These are phyloP conservation scores for Rhagonycha fulva DNA, from an alignment of 2,888 invertebrate genomes.

Conservation along the genomic window DNA sequence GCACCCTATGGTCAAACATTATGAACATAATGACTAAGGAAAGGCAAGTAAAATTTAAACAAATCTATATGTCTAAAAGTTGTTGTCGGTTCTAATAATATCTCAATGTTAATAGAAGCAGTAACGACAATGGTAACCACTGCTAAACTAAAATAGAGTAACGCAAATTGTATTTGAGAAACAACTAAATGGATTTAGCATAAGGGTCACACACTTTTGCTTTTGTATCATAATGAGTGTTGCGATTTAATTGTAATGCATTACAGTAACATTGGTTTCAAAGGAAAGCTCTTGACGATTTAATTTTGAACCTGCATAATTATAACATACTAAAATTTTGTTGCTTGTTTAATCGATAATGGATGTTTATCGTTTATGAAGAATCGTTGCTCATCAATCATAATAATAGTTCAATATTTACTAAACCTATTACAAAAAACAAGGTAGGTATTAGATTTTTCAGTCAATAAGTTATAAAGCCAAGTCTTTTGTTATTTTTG, in stretches of 20 bases:
- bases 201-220: conserved; percentile 1
- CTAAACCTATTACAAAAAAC: conserved; percentile 2
- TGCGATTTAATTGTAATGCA: background rate
- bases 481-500: background rate
- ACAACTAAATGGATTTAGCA: conserved; percentile 1
- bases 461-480: background rate
- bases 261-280: background rate
- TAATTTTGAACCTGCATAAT: background rate
- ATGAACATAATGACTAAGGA: too few relatives aligned
- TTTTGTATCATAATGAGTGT: background rate
- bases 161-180: conserved; percentile 9
- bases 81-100: too few relatives aligned
- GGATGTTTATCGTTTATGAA: background rate
- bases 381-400: conserved; percentile 11
- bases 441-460: background rate
- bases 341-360: background rate
- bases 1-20: background rate
- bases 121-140: too few relatives aligned
- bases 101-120: too few relatives aligned
- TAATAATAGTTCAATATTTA: conserved; percentile 11
- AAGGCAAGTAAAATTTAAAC: background rate
- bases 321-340: background rate
- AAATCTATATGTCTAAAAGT: background rate
- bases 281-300: too few relatives aligned
- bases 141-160: conserved; percentile 4